phyloP scores from a whole-genome alignment of 2,113 vertebrate genomes.

The Pelvicachromis taeniatus region DNA sequence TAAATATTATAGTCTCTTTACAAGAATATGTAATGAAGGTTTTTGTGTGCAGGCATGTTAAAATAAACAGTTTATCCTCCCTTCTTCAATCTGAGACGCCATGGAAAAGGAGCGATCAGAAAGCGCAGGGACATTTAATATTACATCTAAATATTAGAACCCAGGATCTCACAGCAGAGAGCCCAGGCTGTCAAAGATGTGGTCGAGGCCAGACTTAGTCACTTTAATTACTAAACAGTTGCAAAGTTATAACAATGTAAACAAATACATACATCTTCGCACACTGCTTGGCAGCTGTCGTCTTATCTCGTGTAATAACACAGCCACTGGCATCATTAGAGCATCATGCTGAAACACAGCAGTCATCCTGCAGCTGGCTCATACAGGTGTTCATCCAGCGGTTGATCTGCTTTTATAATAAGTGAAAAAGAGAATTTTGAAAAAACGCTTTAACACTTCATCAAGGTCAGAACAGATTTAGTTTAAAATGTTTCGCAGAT shows the following conservation, averaged over 20 bases:
- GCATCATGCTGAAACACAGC: neutral
- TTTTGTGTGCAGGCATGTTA: neutral
- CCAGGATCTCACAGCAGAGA: slow-evolving; percentile 51
- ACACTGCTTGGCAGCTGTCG: neutral
- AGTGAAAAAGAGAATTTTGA: neutral
- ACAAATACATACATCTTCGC: neutral
- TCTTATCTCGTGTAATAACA: neutral
- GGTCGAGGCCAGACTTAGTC: neutral
- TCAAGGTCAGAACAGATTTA: neutral
- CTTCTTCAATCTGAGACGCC: slow-evolving; percentile 66
- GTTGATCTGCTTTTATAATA: neutral
- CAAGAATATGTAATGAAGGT: neutral
- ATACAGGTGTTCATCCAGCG: neutral
- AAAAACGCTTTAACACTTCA: neutral
- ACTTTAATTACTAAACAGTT: neutral
- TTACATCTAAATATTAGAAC: slow-evolving; percentile 68
- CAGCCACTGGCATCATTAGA: neutral
- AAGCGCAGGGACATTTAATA: slow-evolving; percentile 70
- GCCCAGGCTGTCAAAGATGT: slow-evolving; percentile 75
- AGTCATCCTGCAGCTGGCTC: slow-evolving; percentile 25
- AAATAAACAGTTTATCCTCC: slow-evolving; percentile 38
- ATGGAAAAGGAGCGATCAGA: slow-evolving; percentile 53
- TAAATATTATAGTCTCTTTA: neutral
- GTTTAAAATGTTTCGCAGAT: neutral
- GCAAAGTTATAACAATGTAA: neutral